Evolutionary conservation across 2,797 vertebrate genomes (phyloP), one percentile per base, ranked within the genome.

Genomic region (Poeciliopsis presidionis): DNA sequence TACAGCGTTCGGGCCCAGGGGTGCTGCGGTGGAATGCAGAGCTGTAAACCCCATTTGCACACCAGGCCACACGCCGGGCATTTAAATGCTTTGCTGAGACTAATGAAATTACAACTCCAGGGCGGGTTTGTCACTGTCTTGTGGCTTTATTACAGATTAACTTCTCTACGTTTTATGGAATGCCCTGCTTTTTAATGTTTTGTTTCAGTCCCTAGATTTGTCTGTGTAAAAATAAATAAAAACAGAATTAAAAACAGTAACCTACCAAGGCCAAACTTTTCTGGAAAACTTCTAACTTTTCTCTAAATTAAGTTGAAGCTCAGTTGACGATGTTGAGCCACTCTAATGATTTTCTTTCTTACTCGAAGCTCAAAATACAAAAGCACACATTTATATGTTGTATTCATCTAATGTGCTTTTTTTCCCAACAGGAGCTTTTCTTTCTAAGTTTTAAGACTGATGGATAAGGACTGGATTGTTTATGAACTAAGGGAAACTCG

Each of bases 1-100:
- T 89, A 75, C 86, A 86, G 88, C 77, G 67, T 93, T 92, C 84
- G 84, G 90, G 88, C 88, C 71, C 77, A 81, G 91, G 93, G 94
- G 91, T 90, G 88, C 91, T 72, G 77, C 49, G 49, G 78, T 82
- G 93, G 92, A 94, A 94, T 95, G 92, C 86, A 75, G 88, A 88
- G 92, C 87, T 90, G 87, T 94, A 95, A 95, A 95, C 85, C 79
- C 91, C 91, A 92, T 95, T 94, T 95, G 92, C 86, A 92, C 88
- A 92, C 79, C 45, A 77, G 92, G 88, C 86, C 94, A 94, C 95
- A 95, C 83, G 94, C 92, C 84, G 92, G 91, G 93, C 84, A 72
- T 90, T 93, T 87, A 91, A 92, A 90, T 59, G 87, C 85, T 89
- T 93, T 86, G 91, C 86, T 36, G 74, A 80, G 69, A 41, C 84